These are phyloP conservation scores for Spialia ferax DNA, from an alignment of 2,888 invertebrate genomes.

Conservation along the genomic window DNA sequence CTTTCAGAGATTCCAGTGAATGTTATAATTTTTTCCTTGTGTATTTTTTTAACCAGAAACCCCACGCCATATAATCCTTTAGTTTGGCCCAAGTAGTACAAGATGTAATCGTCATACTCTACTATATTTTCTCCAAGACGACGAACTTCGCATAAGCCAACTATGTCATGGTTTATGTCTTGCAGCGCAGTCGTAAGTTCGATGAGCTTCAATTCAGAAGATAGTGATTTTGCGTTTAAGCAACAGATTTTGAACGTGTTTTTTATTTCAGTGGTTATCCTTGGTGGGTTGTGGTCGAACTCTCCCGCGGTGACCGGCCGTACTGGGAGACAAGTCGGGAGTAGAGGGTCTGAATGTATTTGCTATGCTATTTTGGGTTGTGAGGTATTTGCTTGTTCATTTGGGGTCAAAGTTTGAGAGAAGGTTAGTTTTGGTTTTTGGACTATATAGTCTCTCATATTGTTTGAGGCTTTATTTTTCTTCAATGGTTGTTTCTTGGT, in stretches of 20 bases:
- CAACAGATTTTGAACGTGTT: constrained; percentile 30
- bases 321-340: constrained; percentile 42
- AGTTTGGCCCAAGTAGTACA: constrained; percentile 47
- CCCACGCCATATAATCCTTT: constrained; percentile 48
- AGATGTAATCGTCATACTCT: constrained; percentile 44
- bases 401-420: constrained; percentile 13
- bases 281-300: constrained; percentile 45
- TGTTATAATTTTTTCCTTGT: constrained; percentile 45
- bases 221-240: constrained; percentile 41
- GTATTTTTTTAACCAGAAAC: constrained; percentile 45
- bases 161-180: constrained; percentile 41
- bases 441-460: background rate
- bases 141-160: constrained; percentile 44
- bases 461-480: too few relatives aligned
- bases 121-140: constrained; percentile 43
- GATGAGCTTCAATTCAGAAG: constrained; percentile 30
- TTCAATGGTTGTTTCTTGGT: constrained; percentile 39
- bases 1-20: constrained; percentile 48
- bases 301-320: constrained; percentile 30
- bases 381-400: constrained; percentile 15
- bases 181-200: constrained; percentile 40
- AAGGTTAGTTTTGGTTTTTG: background rate
- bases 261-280: constrained; percentile 10
- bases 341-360: constrained; percentile 31
- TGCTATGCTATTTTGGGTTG: constrained; percentile 38